These are phyloP conservation scores for Stomatorhinus walkeri DNA, from an alignment of 2,797 vertebrate species.

Conservation along the genomic window DNA sequence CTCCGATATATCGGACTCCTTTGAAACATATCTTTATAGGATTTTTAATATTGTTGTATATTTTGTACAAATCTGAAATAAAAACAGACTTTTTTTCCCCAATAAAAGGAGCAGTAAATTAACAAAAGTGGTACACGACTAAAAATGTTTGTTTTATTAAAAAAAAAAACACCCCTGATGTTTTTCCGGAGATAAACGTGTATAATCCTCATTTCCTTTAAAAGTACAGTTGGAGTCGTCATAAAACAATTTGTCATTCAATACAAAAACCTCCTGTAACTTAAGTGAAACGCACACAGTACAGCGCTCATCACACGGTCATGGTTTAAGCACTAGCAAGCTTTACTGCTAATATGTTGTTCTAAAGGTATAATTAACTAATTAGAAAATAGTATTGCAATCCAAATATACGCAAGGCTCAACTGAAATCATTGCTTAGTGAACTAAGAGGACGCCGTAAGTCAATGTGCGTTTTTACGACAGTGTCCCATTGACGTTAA, in stretches of 20 bases:
- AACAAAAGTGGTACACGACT: neutral
- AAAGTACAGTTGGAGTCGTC: neutral
- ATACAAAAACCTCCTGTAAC: neutral
- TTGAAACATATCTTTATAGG: neutral
- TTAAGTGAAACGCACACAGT: neutral
- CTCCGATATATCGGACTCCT: neutral
- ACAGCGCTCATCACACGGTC: neutral
- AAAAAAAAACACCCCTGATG: neutral
- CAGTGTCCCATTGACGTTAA: slow-evolving; percentile 14
- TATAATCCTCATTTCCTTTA: neutral
- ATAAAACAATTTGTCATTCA: neutral
- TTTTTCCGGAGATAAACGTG: neutral
- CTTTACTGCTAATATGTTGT: neutral
- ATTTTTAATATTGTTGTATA: neutral
- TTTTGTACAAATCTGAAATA: slow-evolving; percentile 19
- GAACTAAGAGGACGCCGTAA: neutral
- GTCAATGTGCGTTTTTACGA: neutral
- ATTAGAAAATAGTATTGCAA: neutral
- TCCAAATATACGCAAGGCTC: neutral
- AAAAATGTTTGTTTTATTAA: neutral
- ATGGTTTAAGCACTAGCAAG: neutral
- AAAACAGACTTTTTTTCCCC: neutral
- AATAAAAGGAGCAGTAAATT: neutral
- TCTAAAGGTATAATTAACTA: neutral
- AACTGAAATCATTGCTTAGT: neutral